Evolutionary conservation across 2,797 vertebrate species (phyloP), one percentile per base, ranked within the genome.

Genomic region (Poecilia wingei): DNA sequence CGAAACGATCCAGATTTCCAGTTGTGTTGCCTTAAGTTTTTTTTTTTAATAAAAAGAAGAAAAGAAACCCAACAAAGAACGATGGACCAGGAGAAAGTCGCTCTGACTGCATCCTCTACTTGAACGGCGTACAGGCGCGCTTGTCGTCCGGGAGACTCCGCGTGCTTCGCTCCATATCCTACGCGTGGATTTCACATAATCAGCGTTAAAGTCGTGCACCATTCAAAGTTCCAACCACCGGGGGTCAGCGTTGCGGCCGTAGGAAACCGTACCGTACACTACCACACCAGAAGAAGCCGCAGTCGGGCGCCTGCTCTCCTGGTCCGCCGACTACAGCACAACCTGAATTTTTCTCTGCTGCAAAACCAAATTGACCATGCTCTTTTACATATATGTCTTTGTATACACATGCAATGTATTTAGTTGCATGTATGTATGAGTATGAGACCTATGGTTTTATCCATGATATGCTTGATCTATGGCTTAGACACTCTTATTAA

Each of bases 261-360:
- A 12, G 22, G 33, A 66, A 72, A 66, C 53, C 6, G 2, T 14
- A 69, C n/a, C 33, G 5, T 18, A 69, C 79, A 76, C n/a, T 80
- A 82, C 49, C 8, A 9, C 49, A 4, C 10, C 78, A 66, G 16
- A n/a, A 57, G 57, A 85, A 84, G 86, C 87, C 86, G 66, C 91
- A 86, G 81, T 90, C 79, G 71, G 83, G 74, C 77, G 45, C 73
- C 84, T 28, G 25, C 25, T 93, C 88, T 93, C 84, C 92, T 89
- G 95, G 93, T 94, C 93, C 88, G 85, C 89, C 94, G 76, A 88
- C 90, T 84, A 96, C 97, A 98, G 97, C 98, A 99, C 98, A 99
- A 99, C 96, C 95, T 92, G 95, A 97, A 96, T 93, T 87, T 93
- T 87, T 95, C 91, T 97, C 95, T 98, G 98, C 98, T 99, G 98